Conservation (phyloP, 2,797 vertebrate genomes). For the Neostethus bicornis region DNA sequence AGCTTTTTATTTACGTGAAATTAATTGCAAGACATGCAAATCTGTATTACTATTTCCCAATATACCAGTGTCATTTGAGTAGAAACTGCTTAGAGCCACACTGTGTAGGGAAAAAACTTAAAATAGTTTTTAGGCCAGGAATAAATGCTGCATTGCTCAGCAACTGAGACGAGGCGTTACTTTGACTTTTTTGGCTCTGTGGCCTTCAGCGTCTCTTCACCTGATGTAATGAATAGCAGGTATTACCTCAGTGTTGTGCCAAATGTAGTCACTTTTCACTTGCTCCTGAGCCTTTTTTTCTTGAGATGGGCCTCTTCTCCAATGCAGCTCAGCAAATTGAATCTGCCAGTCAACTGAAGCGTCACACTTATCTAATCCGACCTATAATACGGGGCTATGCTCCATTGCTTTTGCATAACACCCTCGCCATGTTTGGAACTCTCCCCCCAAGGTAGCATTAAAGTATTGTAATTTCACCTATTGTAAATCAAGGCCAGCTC, state of each 20-base stretch:
- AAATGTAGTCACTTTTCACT: conserved; percentile 54
- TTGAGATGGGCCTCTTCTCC: conserved; percentile 53
- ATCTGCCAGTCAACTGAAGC: conserved; percentile 76
- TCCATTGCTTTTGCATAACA: conserved; percentile 72
- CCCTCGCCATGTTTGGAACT: conserved; percentile 56
- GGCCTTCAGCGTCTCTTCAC: conserved; percentile 23
- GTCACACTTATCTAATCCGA: conserved; percentile 72
- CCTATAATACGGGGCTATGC: conserved; percentile 66
- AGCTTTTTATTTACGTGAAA: no score
- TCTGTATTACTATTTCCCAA: no score
- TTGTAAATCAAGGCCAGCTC: conserved; percentile 47
- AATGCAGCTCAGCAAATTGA: conserved; percentile 69
- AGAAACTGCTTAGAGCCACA: conserved; percentile 22
- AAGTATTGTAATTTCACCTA: conserved; percentile 62
- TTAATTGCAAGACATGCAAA: no score
- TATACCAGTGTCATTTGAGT: no score
- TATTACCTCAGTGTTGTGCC: conserved; percentile 41
- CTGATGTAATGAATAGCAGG: conserved; percentile 33
- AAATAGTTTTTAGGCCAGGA: conserved; percentile 33
- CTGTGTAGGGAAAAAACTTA: conserved; percentile 29
- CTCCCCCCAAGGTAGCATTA: conserved; percentile 32
- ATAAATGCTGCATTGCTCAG: conserved; percentile 21
- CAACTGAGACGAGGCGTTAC: conserved; percentile 1
- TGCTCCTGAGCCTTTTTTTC: conserved; percentile 51
- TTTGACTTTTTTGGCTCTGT: conserved; percentile 17